Evolutionary conservation across 1,140 invertebrate species (phyloP), one percentile per base, ranked within the genome.

Genomic region (Laodelphax striatellus): DNA sequence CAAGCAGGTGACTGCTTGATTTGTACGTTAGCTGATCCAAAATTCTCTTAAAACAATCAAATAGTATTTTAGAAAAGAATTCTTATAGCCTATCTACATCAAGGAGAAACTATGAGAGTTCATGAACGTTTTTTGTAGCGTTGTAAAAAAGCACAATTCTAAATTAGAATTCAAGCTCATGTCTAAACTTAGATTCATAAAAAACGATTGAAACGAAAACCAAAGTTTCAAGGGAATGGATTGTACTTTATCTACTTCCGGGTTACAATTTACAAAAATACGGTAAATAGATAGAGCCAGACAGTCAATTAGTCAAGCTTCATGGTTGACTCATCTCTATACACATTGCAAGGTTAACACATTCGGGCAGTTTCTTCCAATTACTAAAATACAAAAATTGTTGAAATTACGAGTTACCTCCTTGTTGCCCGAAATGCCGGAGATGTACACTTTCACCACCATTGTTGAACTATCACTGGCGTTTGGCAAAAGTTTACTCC

Each of bases 361-460:
- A 42, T 41, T 60, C 16, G 19, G 28, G 56, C 58, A 31, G 21
- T 19, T 34, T 19, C 58, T 41, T 56, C 24, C 59, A 61, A 61
- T 61, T 21, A 46, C 24, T 38, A 55, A 55, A 53, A 52, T 38
- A 38, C 11, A 5, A 16, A 55, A 57, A 57, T 46, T 24, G 44
- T 54, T 22, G 55, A 42, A 54, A 57, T 52, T 52, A 56, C 19
- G 22, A 53, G 52, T 82, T 76, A 91, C 90, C 85, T 93, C 90
- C 77, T 92, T 92, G 73, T 90, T 92, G 63, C 88, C 89, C 69
- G 88, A 91, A 76, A 92, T 92, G 67, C 88, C 88, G 71, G 89
- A 91, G 72, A 92, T 80, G 75, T 89, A 92, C 64, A 93, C 82
- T 82, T 91, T 92, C 64, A 93, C 83, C 71, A 86, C 88, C 90